Evolutionary conservation across 2,888 invertebrate genomes (phyloP).

Genomic region (Polyommatus icarus): DNA sequence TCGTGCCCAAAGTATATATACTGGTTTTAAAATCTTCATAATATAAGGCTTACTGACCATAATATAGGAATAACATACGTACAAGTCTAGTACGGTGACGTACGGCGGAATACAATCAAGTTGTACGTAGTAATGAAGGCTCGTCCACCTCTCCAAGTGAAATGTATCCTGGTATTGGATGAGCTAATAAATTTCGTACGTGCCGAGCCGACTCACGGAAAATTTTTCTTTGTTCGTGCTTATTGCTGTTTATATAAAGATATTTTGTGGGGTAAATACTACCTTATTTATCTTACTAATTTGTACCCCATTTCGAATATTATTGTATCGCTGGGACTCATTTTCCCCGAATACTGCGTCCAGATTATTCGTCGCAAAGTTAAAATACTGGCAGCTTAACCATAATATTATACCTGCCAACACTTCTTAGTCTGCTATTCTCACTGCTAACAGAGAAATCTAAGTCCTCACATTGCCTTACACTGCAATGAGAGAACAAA

Average conservation of each 20-base stretch:
- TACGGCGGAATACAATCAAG: constrained; percentile 2
- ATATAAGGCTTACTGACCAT: background rate
- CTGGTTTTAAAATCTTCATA: background rate
- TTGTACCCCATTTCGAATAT: background rate
- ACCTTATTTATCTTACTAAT: background rate
- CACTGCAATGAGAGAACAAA: background rate
- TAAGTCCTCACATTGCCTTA: background rate
- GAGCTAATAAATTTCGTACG: constrained; percentile 72
- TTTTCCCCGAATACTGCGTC: background rate
- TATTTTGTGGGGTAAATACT: background rate
- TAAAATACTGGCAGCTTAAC: background rate
- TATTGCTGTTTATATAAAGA: constrained; percentile 17
- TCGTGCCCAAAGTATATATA: too few species aligned
- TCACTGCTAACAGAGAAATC: background rate
- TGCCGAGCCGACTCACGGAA: constrained; percentile 57
- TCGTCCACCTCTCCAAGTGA: constrained; percentile 40
- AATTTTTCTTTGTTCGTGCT: constrained; percentile 47
- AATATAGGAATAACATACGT: background rate
- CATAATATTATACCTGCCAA: background rate
- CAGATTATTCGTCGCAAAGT: background rate
- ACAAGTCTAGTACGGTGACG: background rate
- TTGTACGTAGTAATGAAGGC: background rate
- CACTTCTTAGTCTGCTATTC: background rate
- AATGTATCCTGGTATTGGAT: constrained; percentile 72
- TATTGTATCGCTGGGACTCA: background rate